These are phyloP conservation scores for Holcopasites calliopsidis DNA, from an alignment of 1,140 invertebrate species.

Conservation along the genomic window DNA sequence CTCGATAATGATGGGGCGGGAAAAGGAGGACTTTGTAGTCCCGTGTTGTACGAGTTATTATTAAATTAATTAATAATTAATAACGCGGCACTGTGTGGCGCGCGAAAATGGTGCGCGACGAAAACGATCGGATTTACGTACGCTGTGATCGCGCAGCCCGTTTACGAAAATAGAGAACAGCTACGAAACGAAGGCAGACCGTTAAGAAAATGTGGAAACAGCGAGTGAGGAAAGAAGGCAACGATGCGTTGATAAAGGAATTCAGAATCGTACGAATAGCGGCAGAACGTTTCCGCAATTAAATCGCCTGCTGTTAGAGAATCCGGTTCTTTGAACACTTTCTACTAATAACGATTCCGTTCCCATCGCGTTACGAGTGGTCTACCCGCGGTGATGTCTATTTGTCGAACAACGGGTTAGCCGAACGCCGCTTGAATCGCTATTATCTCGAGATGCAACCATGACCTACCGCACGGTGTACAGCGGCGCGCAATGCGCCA, in stretches of 20 bases:
- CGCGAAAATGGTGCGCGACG: no score
- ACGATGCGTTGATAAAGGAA: conserved; percentile 40
- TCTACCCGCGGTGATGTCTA: conserved; percentile 1
- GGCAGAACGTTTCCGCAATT: conserved; percentile 62
- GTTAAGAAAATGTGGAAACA: neutral
- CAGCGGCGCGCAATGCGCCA: conserved; percentile 11
- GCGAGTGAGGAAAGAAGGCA: conserved; percentile 11
- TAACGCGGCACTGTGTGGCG: no score
- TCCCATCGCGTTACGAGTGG: conserved; percentile 52
- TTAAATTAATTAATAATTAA: no score
- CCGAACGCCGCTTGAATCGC: conserved; percentile 24
- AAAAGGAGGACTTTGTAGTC: no score
- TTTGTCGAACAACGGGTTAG: neutral
- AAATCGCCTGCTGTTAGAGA: conserved; percentile 58
- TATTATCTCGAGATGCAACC: conserved; percentile 35
- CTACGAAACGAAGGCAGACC: neutral
- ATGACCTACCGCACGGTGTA: conserved; percentile 46
- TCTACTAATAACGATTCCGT: conserved; percentile 75
- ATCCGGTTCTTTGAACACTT: conserved; percentile 69
- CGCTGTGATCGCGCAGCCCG: no score
- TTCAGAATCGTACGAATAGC: conserved; percentile 55
- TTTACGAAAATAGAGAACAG: neutral
- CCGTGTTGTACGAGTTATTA: no score
- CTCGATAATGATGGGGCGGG: no score
- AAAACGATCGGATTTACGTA: no score